Conservation (phyloP, 2,888 invertebrate genomes). For the Tetheella fluctuosa region DNA sequence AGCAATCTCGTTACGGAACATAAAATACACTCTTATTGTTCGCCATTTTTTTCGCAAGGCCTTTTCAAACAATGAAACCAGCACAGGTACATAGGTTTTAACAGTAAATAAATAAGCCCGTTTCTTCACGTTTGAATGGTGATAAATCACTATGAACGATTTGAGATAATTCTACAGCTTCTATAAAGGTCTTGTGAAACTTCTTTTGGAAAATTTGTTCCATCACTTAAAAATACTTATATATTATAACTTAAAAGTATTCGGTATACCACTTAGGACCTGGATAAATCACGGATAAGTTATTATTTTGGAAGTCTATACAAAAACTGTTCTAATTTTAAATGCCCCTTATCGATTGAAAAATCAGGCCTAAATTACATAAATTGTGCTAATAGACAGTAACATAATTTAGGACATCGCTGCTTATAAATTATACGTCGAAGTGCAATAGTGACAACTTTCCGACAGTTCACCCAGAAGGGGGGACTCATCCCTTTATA, state of each 20-base stretch:
- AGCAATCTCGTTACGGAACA: slow-evolving; percentile 77
- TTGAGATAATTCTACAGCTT: neutral
- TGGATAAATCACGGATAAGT: no score
- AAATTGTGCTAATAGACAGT: neutral
- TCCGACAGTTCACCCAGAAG: slow-evolving; percentile 30
- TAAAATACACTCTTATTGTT: slow-evolving; percentile 72
- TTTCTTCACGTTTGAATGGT: slow-evolving; percentile 37
- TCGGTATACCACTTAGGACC: no score
- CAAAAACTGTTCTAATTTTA: no score
- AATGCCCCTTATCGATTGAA: no score
- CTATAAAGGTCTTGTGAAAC: neutral
- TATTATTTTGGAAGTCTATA: no score
- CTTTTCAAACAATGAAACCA: slow-evolving; percentile 65
- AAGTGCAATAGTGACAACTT: slow-evolving; percentile 19
- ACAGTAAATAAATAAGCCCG: slow-evolving; percentile 41
- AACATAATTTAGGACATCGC: slow-evolving; percentile 1
- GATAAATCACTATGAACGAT: slow-evolving; percentile 22
- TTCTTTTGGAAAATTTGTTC: neutral
- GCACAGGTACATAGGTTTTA: slow-evolving; percentile 42
- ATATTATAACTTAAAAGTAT: no score
- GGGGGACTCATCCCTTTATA: slow-evolving; percentile 47
- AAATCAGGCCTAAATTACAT: no score
- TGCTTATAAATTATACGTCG: slow-evolving; percentile 14
- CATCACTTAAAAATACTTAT: no score
- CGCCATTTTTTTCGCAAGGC: slow-evolving; percentile 69